Percentiles rank a stretch among this genome's conserved stretches.
These are phyloP conservation scores for Crotalus tigris DNA, from an alignment of 2,113 vertebrate genomes.

Conservation along the genomic window DNA sequence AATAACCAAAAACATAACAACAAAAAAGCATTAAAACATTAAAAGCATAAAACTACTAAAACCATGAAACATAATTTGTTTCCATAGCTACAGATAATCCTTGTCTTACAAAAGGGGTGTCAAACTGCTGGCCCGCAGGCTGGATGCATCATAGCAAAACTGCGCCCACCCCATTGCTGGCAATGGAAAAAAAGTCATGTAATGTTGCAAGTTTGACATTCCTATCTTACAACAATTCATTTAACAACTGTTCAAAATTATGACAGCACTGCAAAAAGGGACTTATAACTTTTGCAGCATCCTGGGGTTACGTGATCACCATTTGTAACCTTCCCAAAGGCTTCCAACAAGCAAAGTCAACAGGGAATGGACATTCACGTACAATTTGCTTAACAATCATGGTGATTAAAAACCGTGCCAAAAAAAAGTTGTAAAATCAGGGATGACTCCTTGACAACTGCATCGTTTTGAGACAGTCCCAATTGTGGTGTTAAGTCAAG, in stretches of 20 bases:
- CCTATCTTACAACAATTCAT: not conserved
- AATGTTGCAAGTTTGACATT: too few species aligned
- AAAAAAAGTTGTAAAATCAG: not conserved
- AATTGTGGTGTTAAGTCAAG: not conserved
- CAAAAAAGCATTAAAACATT: not conserved
- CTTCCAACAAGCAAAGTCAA: not conserved
- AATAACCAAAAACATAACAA: not conserved
- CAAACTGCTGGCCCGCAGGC: too few species aligned
- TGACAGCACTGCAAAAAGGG: not conserved
- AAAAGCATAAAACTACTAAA: not conserved
- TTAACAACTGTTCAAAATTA: not conserved
- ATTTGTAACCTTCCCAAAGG: not conserved
- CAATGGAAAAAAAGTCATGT: too few species aligned
- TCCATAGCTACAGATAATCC: not conserved
- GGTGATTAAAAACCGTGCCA: not conserved
- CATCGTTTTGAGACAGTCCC: not conserved
- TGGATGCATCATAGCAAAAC: too few species aligned
- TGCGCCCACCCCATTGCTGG: too few species aligned
- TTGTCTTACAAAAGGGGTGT: too few species aligned
- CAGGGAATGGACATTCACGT: not conserved
- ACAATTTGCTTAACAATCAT: not conserved
- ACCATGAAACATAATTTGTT: not conserved
- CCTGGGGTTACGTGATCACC: not conserved
- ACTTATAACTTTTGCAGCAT: not conserved
- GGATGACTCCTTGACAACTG: not conserved